Conservation (phyloP, 2,888 invertebrate species). For the Atethmia centrago region DNA sequence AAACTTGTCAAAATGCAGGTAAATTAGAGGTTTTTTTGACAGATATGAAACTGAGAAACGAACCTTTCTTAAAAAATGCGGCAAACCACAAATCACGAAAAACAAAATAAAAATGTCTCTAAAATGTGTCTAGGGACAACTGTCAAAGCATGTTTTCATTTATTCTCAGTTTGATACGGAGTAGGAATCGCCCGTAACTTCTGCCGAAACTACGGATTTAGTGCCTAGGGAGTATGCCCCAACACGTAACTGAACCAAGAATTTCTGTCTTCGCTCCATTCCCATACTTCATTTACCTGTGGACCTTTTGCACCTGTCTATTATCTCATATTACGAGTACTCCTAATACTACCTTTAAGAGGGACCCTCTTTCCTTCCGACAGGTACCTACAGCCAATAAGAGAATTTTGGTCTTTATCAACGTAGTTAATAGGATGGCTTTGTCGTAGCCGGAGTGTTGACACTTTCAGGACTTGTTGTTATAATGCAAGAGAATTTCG, state of each 20-base stretch:
- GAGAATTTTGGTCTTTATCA: conserved; percentile 62
- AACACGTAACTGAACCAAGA: neutral
- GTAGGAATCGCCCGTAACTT: too few relatives aligned
- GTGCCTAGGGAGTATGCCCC: too few relatives aligned
- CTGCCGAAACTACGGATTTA: too few relatives aligned
- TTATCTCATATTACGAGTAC: conserved; percentile 42
- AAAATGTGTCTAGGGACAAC: too few relatives aligned
- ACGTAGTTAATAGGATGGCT: conserved; percentile 63
- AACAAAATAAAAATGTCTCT: neutral
- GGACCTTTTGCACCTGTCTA: conserved; percentile 42
- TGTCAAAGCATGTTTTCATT: too few relatives aligned
- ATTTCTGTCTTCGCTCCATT: neutral
- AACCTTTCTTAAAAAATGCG: too few relatives aligned
- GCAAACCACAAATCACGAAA: neutral
- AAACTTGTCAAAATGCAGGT: neutral
- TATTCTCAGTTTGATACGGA: too few relatives aligned
- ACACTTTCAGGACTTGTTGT: conserved; percentile 46
- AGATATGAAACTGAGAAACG: too few relatives aligned
- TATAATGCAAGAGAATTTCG: conserved; percentile 35
- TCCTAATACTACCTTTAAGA: conserved; percentile 40
- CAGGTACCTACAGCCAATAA: conserved; percentile 59
- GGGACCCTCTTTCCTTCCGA: conserved; percentile 53
- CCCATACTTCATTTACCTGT: neutral
- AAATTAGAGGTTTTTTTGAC: neutral
- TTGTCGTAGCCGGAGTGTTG: conserved; percentile 44